phyloP scores from a whole-genome alignment of 2,888 invertebrate genomes.

The Drosophila anceps region DNA sequence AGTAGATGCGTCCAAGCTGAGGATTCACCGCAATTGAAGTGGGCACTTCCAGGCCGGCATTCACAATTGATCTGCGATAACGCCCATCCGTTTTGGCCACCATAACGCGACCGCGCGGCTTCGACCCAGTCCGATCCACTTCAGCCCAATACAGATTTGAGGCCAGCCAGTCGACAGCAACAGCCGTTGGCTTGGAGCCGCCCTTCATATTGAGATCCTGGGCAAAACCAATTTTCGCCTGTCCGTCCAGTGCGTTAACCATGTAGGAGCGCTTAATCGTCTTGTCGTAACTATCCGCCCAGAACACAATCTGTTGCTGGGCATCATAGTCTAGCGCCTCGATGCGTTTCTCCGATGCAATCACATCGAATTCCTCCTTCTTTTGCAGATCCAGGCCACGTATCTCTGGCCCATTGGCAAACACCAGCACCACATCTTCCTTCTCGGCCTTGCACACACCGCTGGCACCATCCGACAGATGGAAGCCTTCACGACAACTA shows the following conservation, averaged over 20 bases:
- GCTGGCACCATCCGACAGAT: constrained; percentile 90
- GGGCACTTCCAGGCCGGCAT: constrained; percentile 93
- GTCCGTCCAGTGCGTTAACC: constrained; percentile 91
- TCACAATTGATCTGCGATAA: constrained; percentile 92
- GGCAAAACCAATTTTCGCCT: constrained; percentile 92
- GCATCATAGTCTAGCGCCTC: constrained; percentile 97
- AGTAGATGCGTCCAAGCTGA: constrained; percentile 94
- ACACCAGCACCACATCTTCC: constrained; percentile 89
- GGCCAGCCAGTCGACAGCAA: constrained; percentile 97
- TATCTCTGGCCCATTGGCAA: constrained; percentile 95
- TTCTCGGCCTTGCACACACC: constrained; percentile 92
- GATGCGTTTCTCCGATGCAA: constrained; percentile 94
- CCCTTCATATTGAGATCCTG: constrained; percentile 95
- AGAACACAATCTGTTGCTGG: constrained; percentile 93
- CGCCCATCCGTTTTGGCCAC: constrained; percentile 95
- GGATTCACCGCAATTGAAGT: constrained; percentile 96
- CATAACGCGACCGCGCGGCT: constrained; percentile 92
- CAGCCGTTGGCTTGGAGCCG: constrained; percentile 93
- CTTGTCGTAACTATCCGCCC: constrained; percentile 97
- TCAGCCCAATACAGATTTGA: constrained; percentile 98
- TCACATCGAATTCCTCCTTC: constrained; percentile 91
- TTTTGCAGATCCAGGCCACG: constrained; percentile 89
- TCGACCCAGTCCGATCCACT: constrained; percentile 90
- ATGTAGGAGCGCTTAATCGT: constrained; percentile 96
- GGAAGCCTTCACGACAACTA: constrained; percentile 93